A percentile compares a stretch with the other conserved stretches of the same genome.
These are phyloP conservation scores for Catotricha subobsoleta DNA, from an alignment of 2,888 invertebrate species.

Conservation along the genomic window DNA sequence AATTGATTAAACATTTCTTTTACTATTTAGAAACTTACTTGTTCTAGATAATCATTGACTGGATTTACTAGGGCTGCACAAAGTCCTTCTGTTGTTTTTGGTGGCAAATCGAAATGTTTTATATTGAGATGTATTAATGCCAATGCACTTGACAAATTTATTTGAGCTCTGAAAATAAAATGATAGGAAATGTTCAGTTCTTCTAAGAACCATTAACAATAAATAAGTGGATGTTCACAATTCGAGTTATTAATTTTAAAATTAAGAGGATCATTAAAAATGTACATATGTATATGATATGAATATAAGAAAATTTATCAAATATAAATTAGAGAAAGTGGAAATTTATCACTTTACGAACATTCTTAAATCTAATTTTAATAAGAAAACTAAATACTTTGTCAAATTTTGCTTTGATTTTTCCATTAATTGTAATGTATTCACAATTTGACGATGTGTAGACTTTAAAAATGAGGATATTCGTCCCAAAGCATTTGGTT, in stretches of 20 bases:
- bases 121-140: conserved; percentile 21
- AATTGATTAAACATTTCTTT: too few species aligned
- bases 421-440: background rate
- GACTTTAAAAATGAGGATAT: conserved; percentile 6
- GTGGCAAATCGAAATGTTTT: conserved; percentile 21
- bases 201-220: too few species aligned
- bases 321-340: background rate
- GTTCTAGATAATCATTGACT: conserved; percentile 25
- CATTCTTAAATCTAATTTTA: too few species aligned
- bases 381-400: background rate
- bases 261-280: background rate
- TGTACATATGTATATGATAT: background rate
- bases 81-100: conserved; percentile 20
- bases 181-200: too few species aligned
- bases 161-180: conserved; percentile 18
- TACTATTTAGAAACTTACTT: conserved; percentile 17
- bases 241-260: background rate
- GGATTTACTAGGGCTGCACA: conserved; percentile 21
- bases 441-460: conserved; percentile 7
- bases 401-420: conserved; percentile 1
- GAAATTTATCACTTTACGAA: background rate
- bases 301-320: background rate
- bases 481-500: conserved; percentile 5
- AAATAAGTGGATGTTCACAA: background rate
- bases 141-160: conserved; percentile 23